Evolutionary conservation across 2,113 vertebrate species (phyloP), one percentile per base, ranked within the genome.

Genomic region (Turnix velox): DNA sequence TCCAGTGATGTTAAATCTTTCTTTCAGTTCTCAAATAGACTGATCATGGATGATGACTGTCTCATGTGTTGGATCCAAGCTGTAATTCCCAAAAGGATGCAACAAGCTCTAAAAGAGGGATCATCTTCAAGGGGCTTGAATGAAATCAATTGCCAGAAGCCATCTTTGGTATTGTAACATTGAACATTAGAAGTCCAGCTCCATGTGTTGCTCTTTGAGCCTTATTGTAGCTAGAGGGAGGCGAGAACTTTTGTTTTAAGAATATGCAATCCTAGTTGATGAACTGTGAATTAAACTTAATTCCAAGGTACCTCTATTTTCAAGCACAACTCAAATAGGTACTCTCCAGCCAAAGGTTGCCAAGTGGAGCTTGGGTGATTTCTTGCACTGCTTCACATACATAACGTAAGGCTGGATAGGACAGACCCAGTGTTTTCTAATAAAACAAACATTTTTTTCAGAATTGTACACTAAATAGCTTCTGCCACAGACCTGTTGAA

Each of bases 31-130:
- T 80, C 25, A 31, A 81, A 51, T 45, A 77, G 5, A 2, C 58
- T 42, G 40, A 88, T 33, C 58, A 61, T 27, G 71, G 59, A 57
- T 37, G 52, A 78, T 12, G 31, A 15, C 23, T 68, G 31, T 52
- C 45, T 95, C 12, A 3, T 30, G 28, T 2, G 0, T 37, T 88
- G 62, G 33, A 92, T 91, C n/a, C 73, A 75, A 90, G 66, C 7
- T 80, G 33, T 65, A 95, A 87, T 62, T 87, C 52, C 45, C 31
- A 72, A 91, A 91, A 82, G 14, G 28, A 40, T 90, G 57, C 48
- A 80, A 88, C 65, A 90, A 92, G 66, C 33, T 84, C 40, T 84
- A 88, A 88, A 84, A 76, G 69, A 92, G n/a, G 55, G 54, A 80
- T 87, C 37, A 35, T 80, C 66, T 84, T 88, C 62, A 90, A 88